Conservation (phyloP, 2,797 vertebrate species). For the Momotus momota region DNA sequence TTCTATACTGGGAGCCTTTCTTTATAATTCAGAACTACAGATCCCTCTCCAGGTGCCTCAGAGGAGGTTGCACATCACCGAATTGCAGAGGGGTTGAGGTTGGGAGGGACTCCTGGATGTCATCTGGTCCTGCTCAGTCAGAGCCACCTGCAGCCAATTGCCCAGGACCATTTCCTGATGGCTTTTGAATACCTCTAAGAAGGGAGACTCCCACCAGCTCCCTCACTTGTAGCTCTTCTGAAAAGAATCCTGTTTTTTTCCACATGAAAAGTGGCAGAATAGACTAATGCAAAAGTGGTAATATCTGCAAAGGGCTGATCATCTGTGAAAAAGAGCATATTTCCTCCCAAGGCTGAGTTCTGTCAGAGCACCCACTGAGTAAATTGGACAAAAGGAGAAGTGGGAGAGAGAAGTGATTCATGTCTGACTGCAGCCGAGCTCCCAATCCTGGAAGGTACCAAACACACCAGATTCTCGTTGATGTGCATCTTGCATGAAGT, state of each 20-base stretch:
- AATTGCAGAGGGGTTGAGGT: neutral
- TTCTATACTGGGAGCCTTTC: neutral
- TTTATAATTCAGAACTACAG: neutral
- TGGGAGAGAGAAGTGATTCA: neutral
- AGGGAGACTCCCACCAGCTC: neutral
- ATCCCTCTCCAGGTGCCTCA: neutral
- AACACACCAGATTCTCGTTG: neutral
- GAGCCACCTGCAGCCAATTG: neutral
- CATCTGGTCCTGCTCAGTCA: neutral
- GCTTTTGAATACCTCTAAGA: neutral
- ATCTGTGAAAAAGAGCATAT: neutral
- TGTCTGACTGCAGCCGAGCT: neutral
- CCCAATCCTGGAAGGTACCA: neutral
- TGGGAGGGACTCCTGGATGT: neutral
- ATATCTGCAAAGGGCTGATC: neutral
- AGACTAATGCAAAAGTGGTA: slow-evolving; percentile 26
- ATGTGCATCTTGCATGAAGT: neutral
- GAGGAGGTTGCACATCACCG: neutral
- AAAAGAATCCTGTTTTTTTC: neutral
- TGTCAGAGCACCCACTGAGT: neutral
- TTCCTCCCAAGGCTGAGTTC: slow-evolving; percentile 38
- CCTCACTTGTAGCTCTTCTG: neutral
- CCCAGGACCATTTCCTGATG: neutral
- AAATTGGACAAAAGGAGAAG: slow-evolving; percentile 16
- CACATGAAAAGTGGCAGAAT: neutral